Conservation (phyloP, 30 jellyfish, hydroid and myxozoan genomes). For the Hydractinia echinata region DNA sequence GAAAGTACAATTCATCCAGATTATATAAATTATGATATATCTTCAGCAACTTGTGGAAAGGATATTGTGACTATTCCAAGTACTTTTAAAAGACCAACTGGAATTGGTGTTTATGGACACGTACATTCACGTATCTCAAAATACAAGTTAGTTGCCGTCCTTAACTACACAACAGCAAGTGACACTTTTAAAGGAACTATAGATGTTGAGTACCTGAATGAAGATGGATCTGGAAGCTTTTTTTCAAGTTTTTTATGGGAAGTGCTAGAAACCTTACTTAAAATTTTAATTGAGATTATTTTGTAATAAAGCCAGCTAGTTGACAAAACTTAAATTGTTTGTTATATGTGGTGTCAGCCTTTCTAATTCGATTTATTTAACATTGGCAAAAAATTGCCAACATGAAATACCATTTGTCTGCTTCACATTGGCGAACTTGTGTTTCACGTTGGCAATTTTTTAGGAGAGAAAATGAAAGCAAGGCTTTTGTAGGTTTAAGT, state of each 20-base stretch:
- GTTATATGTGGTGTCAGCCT: too few relatives aligned
- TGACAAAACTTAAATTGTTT: too few relatives aligned
- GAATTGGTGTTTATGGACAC: conserved; percentile 78
- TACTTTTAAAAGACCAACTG: conserved; percentile 57
- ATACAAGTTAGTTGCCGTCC: conserved; percentile 58
- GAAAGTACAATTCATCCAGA: conserved; percentile 43
- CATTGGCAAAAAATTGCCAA: too few relatives aligned
- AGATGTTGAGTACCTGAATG: neutral
- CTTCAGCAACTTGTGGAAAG: conserved; percentile 78
- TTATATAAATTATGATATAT: conserved; percentile 64
- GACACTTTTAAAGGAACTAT: neutral
- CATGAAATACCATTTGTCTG: too few relatives aligned
- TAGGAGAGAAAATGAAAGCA: too few relatives aligned
- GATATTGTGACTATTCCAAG: conserved; percentile 70
- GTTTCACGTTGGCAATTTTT: too few relatives aligned
- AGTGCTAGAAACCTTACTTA: conserved; percentile 17
- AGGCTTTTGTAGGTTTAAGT: too few relatives aligned
- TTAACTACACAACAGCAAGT: conserved; percentile 33
- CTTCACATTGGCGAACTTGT: too few relatives aligned
- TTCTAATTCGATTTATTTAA: too few relatives aligned
- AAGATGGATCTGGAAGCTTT: conserved; percentile 16
- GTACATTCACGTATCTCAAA: conserved; percentile 46
- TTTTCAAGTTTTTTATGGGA: conserved; percentile 22
- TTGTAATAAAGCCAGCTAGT: neutral
- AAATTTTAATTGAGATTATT: conserved; percentile 18